Percentiles rank a stretch among this genome's conserved stretches.
Conservation (phyloP, 2,888 invertebrate species). For the Chelonus formosanus region DNA sequence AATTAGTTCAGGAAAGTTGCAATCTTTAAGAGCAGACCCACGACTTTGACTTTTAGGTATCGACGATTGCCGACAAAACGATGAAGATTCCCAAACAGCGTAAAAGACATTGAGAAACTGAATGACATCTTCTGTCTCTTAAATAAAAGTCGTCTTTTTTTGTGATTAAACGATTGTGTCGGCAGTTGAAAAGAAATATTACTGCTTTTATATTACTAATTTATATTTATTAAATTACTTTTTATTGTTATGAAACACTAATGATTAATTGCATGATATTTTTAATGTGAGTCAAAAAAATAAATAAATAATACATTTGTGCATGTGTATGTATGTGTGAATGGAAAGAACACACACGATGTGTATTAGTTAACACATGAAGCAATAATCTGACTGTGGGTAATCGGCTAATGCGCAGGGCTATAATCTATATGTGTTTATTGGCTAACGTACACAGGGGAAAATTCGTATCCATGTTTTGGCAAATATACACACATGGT, state of each 20-base stretch:
- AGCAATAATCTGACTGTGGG: too few species aligned
- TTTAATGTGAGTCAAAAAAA: background rate
- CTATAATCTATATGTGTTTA: too few species aligned
- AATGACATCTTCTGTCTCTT: constrained; percentile 30
- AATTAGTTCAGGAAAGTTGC: constrained; percentile 56
- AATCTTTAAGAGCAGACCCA: constrained; percentile 42
- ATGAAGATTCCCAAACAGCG: constrained; percentile 40
- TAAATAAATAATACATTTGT: too few species aligned
- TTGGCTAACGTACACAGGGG: too few species aligned
- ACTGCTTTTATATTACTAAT: background rate
- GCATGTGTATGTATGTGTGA: too few species aligned
- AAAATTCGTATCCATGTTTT: too few species aligned
- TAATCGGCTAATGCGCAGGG: too few species aligned
- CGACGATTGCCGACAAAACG: constrained; percentile 16
- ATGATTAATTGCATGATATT: background rate
- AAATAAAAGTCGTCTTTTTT: background rate
- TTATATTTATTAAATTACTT: background rate
- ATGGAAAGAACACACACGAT: too few species aligned
- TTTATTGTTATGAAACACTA: background rate
- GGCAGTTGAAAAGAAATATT: too few species aligned
- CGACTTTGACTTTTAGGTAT: constrained; percentile 20
- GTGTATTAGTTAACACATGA: too few species aligned
- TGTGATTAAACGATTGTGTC: background rate
- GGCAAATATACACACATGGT: too few species aligned
- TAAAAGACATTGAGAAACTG: constrained; percentile 28